Conservation (phyloP, 2,797 vertebrate species). For the Borostomias antarcticus region DNA sequence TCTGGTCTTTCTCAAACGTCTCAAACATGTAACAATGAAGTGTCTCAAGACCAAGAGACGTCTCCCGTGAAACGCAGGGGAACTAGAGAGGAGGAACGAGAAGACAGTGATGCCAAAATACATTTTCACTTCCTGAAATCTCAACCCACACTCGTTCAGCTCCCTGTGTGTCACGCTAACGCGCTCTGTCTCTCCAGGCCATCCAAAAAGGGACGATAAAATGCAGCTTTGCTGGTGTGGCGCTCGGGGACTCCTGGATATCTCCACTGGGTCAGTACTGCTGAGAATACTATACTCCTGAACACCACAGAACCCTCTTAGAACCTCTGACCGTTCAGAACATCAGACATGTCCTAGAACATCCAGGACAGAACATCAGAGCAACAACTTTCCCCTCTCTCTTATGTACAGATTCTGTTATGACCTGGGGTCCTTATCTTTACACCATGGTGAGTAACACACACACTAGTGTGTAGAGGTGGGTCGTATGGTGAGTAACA, state of each 20-base stretch:
- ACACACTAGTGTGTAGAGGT: neutral
- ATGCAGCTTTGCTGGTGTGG: slow-evolving; percentile 91
- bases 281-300: neutral
- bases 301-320: neutral
- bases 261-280: slow-evolving; percentile 87
- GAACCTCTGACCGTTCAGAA: neutral
- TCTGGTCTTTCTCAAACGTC: neutral
- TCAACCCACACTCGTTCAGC: neutral
- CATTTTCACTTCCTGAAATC: slow-evolving; percentile 5
- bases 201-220: slow-evolving; percentile 77
- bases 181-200: slow-evolving; percentile 69
- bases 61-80: neutral
- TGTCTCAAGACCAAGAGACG: too few species aligned
- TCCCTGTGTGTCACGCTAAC: neutral
- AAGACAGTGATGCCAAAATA: neutral
- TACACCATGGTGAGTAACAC: slow-evolving; percentile 88
- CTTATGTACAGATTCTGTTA: slow-evolving; percentile 85
- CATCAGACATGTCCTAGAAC: too few species aligned
- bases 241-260: slow-evolving; percentile 96
- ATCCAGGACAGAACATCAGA: neutral
- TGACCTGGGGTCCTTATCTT: slow-evolving; percentile 95
- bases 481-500: too few species aligned
- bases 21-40: neutral
- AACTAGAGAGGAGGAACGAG: too few species aligned
- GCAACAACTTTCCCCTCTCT: slow-evolving; percentile 1